Evolutionary conservation across 2,888 invertebrate species (phyloP).

Genomic region (Epirrhoe alternata): DNA sequence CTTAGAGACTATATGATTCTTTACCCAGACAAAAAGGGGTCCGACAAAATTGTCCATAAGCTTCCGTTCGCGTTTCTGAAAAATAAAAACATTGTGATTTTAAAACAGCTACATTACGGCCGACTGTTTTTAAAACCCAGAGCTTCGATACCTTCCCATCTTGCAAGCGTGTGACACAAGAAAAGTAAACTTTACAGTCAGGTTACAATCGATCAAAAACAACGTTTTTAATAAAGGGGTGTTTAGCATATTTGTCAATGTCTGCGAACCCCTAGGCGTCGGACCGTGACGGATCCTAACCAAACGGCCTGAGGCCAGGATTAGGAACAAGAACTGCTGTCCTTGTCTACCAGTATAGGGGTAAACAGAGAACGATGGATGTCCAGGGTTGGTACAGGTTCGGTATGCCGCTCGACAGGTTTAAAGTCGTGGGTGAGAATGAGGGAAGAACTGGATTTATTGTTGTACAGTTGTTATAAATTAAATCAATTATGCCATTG

Average conservation of each 20-base stretch:
- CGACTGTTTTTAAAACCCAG: not conserved
- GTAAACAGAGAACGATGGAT: conserved; percentile 43
- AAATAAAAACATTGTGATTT: not conserved
- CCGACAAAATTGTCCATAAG: too few species aligned
- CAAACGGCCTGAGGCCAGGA: conserved; percentile 73
- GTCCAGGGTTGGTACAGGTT: conserved; percentile 60
- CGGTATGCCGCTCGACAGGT: conserved; percentile 60
- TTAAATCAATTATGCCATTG: conserved; percentile 18
- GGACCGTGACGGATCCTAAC: conserved; percentile 75
- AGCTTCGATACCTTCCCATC: conserved; percentile 21
- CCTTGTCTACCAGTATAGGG: conserved; percentile 9
- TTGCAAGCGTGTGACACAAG: conserved; percentile 36
- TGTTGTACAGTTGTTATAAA: conserved; percentile 32
- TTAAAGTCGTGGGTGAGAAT: conserved; percentile 63
- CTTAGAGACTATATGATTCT: too few species aligned
- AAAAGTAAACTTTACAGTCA: conserved; percentile 50
- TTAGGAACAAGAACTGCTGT: conserved; percentile 57
- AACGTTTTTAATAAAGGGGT: conserved; percentile 52
- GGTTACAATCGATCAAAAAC: conserved; percentile 53
- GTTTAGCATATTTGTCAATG: conserved; percentile 65
- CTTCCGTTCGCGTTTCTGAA: too few species aligned
- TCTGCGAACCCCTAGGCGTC: conserved; percentile 71
- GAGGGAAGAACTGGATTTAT: conserved; percentile 37
- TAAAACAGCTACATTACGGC: not conserved
- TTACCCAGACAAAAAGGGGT: too few species aligned